Evolutionary conservation across 2,888 invertebrate genomes (phyloP), one percentile per base, ranked within the genome.

Genomic region (Psococerastis gibbosa): DNA sequence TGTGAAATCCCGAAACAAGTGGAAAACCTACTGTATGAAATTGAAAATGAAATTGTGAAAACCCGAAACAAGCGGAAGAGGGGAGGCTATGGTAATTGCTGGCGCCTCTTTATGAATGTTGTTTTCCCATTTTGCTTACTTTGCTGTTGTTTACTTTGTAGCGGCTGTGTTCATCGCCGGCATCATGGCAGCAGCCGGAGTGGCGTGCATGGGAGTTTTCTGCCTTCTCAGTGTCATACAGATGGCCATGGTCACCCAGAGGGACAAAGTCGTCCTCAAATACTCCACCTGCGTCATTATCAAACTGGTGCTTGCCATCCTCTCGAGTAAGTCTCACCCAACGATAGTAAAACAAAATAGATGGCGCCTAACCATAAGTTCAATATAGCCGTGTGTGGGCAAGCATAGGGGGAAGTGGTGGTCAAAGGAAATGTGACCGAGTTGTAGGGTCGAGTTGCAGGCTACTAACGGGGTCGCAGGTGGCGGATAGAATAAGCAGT

Each of bases 211-310:
- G 49, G 84, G 78, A 34, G 63, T 83, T 45, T 80, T 82, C 64
- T 83, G 83, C 62, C 64, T 82, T 47, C 64, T 85, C 48, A 78
- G 84, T 43, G 73, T 87, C 48, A 69, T 87, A 49, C 87, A 87
- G 61, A 69, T 88, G 51, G 81, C 85, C 49, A 85, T 87, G 85
- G 75, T 85, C 55, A 79, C 80, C 43, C 84, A 84, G 42, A 77
- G 78, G 57, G 84, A 85, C 59, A 74, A 75, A 55, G 77, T 87
- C 48, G 73, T 77, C 49, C 66, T 84, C 65, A 74, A 77, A 54
- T 87, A 85, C 63, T 75, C 77, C 49, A 67, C 73, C 49, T 73
- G 81, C 43, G 75, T 87, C 47, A 75, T 84, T 62, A 64, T 74
- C 55, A 88, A 88, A 66, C 69, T 87, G 50, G 75, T 80, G 43